Base-by-base conservation (phyloP, 2,888 invertebrate genomes). In the Acanthosepion esculentum region DNA sequence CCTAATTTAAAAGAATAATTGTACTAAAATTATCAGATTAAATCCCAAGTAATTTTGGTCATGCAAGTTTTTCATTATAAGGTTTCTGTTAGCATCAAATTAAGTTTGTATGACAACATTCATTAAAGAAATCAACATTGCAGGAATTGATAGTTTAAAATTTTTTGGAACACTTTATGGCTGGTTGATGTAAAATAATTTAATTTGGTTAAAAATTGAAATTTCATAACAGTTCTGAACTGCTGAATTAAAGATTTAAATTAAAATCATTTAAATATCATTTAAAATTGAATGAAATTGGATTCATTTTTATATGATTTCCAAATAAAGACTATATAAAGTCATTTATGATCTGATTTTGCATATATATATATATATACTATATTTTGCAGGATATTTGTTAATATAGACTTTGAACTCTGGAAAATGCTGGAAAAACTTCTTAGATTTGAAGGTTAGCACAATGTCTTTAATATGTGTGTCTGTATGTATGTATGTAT, bases 331-430 rank as follows among this genome's bases (percentile, higher is more conserved):
- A 78, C 78, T n/a, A 59, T 26, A 20, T 59, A 78, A 78, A 78
- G 78, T 78, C 78, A 78, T 50, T 92, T 50, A 92, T 92, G 50
- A 92, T 92, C 48, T 92, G 50, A 78, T 78, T 92, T 48, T 92
- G 48, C 29, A 48, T 7, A 92, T 92, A 48, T 48, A 92, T 48
- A 92, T 41, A 92, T 48, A 92, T 48, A 92, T 20, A 15, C 78
- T 78, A 78, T 78, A 78, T 78, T 78, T 78, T 78, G 78, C 78
- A 78, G 78, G 78, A 78, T 78, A 78, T n/a, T 78, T n/a, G 78
- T 78, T n/a, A 78, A 78, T 78, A 78, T 78, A 8, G 78, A n/a
- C 78, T 78, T 78, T 78, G 29, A 78, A 78, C 78, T 78, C n/a
- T 78, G 78, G 78, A 78, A 78, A 78, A 78, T 78, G 78, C 78